Evolutionary conservation across 1,140 invertebrate species (phyloP).

Genomic region (Camponotus pennsylvanicus): DNA sequence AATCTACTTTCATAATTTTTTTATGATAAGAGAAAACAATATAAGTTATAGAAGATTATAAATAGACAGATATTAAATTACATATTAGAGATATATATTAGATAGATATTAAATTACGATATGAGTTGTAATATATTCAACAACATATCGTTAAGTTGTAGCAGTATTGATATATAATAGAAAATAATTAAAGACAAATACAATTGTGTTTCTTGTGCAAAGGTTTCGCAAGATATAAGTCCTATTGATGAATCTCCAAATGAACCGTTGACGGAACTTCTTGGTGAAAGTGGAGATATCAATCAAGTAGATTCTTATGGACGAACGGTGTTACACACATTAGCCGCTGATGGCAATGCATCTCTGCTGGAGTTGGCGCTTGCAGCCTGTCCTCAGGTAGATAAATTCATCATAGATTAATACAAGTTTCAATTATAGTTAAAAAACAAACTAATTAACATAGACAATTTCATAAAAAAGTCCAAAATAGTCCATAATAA

Average conservation of each 20-base stretch:
- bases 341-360: constrained; percentile 91
- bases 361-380: constrained; percentile 89
- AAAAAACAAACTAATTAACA: not conserved
- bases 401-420: not conserved
- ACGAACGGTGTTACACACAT: constrained; percentile 91
- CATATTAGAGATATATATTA: too few relatives aligned
- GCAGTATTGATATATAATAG: not conserved
- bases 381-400: constrained; percentile 86
- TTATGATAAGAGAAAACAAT: constrained; percentile 18
- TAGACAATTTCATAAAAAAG: not conserved
- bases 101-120: too few relatives aligned
- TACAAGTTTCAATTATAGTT: not conserved
- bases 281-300: constrained; percentile 84
- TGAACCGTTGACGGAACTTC: constrained; percentile 84
- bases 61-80: too few relatives aligned
- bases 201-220: constrained; percentile 10
- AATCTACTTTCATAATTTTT: constrained; percentile 19
- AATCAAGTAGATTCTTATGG: constrained; percentile 88
- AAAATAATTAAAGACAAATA: constrained; percentile 39
- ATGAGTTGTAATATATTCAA: not conserved
- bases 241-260: constrained; percentile 84
- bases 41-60: not conserved
- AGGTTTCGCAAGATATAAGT: constrained; percentile 84
- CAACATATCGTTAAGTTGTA: not conserved
- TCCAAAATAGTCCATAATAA: too few relatives aligned